These are phyloP conservation scores for Gopherus flavomarginatus DNA, from an alignment of 2,113 vertebrate genomes.

Conservation along the genomic window DNA sequence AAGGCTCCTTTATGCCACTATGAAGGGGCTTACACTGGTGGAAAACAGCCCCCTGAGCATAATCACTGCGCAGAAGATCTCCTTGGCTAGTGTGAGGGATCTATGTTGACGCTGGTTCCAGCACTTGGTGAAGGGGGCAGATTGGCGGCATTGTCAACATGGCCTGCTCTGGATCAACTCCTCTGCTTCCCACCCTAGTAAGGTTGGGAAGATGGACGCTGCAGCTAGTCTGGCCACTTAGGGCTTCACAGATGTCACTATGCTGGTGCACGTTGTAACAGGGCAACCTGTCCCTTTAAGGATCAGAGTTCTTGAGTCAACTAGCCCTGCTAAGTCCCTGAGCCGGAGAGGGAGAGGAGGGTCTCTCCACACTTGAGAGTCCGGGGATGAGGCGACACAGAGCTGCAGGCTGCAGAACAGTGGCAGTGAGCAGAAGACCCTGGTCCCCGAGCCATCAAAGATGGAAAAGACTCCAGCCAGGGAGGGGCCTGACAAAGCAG, in stretches of 20 bases:
- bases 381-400: no score
- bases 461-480: neutral
- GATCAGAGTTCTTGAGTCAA: neutral
- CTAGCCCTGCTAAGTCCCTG: neutral
- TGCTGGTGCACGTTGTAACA: no score
- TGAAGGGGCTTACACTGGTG: neutral
- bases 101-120: neutral
- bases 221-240: neutral
- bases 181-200: neutral
- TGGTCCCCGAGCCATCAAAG: neutral
- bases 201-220: no score
- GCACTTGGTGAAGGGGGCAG: neutral
- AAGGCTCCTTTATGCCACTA: neutral
- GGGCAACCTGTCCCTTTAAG: neutral
- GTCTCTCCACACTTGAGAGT: neutral
- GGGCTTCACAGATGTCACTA: neutral
- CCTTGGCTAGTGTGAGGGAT: fast-evolving
- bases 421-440: neutral
- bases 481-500: neutral
- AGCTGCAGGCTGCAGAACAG: neutral
- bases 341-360: neutral
- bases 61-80: neutral
- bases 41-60: neutral
- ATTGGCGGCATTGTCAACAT: neutral
- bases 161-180: neutral